Evolutionary conservation across 1,140 invertebrate genomes (phyloP), one percentile per base, ranked within the genome.

Genomic region (Drosophila bifasciata): DNA sequence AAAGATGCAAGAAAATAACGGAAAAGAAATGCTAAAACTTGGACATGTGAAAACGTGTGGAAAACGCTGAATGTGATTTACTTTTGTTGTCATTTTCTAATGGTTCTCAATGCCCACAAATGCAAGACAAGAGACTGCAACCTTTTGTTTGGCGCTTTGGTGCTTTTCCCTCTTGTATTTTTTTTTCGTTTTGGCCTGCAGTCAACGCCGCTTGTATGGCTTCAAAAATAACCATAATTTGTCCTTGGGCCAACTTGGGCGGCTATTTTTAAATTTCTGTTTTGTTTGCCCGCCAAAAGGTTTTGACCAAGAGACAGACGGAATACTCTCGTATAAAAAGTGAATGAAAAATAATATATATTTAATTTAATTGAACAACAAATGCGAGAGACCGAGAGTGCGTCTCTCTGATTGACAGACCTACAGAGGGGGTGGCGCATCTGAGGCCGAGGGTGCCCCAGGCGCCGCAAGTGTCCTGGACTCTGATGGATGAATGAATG

Each of bases 151-250:
- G 48, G 4, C 16, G 36, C 43, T 60, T 67, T 69, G 48, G 2
- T 21, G 36, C 43, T 49, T 43, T 51, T 58, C n/a, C n/a, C 46
- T 32, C 23, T 43, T 56, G 36, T 62, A 36, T 48, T 53, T 57
- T 40, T 48, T 53, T 57, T 40, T n/a, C 19, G 36, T 52, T 39
- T 51, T 69, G 16, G 57, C 32, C 40, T 59, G 79, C 79, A 52
- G 46, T 58, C 44, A 53, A 60, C 21, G 56, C 21, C 60, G 48
- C 40, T 86, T 68, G 53, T 86, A 86, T 51, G 81, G 81, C 78
- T 86, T 86, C 81, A 71, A 67, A 85, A 86, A 80, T 86, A 86
- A 86, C 73, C 78, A 86, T 88, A 86, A 88, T 68, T 75, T 88
- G 83, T 78, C 77, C 83, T 78, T 81, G 81, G 23, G 45, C 68